phyloP scores from a whole-genome alignment of 2,797 vertebrate genomes.

The Labeo calbasu region DNA sequence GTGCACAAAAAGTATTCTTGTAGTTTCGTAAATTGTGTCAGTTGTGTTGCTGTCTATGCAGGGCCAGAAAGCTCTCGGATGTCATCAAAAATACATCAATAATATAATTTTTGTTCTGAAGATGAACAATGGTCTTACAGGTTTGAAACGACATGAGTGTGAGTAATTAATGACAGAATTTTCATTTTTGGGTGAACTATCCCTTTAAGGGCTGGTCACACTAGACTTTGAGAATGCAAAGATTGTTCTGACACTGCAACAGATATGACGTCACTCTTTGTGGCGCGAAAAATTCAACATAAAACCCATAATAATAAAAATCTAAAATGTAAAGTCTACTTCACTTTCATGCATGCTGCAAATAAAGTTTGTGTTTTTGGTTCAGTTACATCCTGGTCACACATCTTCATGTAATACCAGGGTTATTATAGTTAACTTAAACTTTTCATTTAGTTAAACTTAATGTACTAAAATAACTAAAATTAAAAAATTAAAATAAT shows the following conservation, averaged over 20 bases:
- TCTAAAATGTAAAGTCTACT: background rate
- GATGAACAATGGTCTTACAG: too few species aligned
- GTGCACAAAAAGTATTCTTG: too few species aligned
- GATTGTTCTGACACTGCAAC: background rate
- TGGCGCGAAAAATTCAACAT: background rate
- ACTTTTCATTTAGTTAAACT: background rate
- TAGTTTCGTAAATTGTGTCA: too few species aligned
- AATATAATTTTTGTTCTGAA: too few species aligned
- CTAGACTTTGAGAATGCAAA: background rate
- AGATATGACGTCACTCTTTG: background rate
- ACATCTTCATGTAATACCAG: background rate
- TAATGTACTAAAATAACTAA: too few species aligned
- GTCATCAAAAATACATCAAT: too few species aligned
- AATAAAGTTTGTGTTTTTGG: background rate
- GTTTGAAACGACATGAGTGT: too few species aligned
- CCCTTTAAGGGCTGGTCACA: background rate
- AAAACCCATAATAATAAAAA: background rate
- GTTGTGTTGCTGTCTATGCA: too few species aligned
- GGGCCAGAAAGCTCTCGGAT: too few species aligned
- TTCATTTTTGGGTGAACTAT: too few species aligned
- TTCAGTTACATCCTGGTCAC: background rate
- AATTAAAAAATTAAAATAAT: too few species aligned
- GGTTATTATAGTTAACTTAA: background rate
- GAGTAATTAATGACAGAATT: too few species aligned
- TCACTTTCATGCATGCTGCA: background rate